Evolutionary conservation across 1,140 invertebrate species (phyloP).

Genomic region (Watersipora subatra): DNA sequence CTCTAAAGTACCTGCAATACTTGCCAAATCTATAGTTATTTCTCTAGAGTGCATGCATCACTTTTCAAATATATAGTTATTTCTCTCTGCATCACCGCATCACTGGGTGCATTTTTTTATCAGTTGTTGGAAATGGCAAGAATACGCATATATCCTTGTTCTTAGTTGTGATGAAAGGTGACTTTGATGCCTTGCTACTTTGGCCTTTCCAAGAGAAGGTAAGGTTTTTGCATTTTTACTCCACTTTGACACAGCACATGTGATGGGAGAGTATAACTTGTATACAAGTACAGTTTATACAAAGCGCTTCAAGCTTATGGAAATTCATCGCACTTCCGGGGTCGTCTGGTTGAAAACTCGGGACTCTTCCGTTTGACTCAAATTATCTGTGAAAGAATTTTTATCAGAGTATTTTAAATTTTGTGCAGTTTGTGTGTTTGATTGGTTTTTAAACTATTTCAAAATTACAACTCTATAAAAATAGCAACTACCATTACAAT

Average conservation of each 20-base stretch:
- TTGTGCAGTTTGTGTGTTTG: too few species aligned
- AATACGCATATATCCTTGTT: slow-evolving; percentile 31
- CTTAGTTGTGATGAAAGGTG: slow-evolving; percentile 34
- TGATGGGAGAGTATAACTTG: too few species aligned
- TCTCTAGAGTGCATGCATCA: neutral
- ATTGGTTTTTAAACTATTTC: too few species aligned
- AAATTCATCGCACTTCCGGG: too few species aligned
- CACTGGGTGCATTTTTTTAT: neutral
- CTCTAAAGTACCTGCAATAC: neutral
- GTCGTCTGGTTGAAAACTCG: too few species aligned
- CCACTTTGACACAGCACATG: neutral
- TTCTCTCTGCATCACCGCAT: neutral
- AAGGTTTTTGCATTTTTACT: slow-evolving; percentile 29
- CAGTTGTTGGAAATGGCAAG: neutral
- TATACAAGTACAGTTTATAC: too few species aligned
- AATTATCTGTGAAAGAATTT: too few species aligned
- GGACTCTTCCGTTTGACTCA: too few species aligned
- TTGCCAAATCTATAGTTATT: neutral
- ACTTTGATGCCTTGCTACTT: slow-evolving; percentile 27
- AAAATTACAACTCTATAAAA: too few species aligned
- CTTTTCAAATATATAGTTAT: neutral
- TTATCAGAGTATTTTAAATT: too few species aligned
- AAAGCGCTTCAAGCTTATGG: too few species aligned
- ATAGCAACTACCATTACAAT: too few species aligned
- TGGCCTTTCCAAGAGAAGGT: slow-evolving; percentile 37